Conservation (phyloP, 2,797 vertebrate genomes). For the Avahi laniger region DNA sequence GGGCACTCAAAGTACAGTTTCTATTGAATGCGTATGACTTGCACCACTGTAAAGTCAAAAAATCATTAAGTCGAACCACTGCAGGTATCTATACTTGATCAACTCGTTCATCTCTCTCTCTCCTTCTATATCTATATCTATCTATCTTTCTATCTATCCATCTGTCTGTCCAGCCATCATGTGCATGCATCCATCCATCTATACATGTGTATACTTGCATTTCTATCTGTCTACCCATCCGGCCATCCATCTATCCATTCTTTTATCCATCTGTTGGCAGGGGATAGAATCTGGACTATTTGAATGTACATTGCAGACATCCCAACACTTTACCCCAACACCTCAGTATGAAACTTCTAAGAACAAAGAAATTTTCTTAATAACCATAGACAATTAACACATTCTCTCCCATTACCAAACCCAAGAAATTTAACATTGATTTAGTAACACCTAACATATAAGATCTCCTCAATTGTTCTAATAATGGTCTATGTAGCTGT, state of each 20-base stretch:
- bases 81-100: background rate
- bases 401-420: background rate
- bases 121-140: background rate
- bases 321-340: background rate
- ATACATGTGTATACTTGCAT: no score
- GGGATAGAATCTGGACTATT: background rate
- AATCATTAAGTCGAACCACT: background rate
- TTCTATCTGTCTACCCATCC: background rate
- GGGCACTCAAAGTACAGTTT: background rate
- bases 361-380: conserved; percentile 13
- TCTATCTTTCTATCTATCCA: background rate
- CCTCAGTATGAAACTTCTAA: background rate
- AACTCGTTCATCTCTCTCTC: background rate
- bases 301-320: background rate
- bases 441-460: background rate
- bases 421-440: background rate
- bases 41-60: background rate
- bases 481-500: background rate
- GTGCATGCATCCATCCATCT: background rate
- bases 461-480: background rate
- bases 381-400: background rate
- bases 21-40: background rate
- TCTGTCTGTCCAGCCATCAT: background rate
- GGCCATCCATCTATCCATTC: background rate
- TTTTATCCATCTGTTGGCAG: background rate